These are phyloP conservation scores for Nothobranchius kuhntae DNA, from an alignment of 2,113 vertebrate genomes.

Conservation along the genomic window DNA sequence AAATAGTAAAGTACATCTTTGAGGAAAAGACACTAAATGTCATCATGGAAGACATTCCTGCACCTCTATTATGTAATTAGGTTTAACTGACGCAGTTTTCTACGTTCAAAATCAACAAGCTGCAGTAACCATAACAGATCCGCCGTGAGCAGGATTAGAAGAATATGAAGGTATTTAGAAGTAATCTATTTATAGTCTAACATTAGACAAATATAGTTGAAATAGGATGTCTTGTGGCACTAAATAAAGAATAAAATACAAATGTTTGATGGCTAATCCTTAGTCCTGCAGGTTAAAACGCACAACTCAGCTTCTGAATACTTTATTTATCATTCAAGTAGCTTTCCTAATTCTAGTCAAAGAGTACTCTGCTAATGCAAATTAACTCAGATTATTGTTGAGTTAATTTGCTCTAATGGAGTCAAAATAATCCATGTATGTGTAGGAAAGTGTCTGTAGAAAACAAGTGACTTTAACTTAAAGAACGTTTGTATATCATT, in stretches of 20 bases:
- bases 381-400: too few relatives aligned
- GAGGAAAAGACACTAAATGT: neutral
- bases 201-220: neutral
- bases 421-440: too few relatives aligned
- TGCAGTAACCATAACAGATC: neutral
- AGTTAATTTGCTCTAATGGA: too few relatives aligned
- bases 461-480: too few relatives aligned
- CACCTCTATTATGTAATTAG: neutral
- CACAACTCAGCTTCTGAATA: too few relatives aligned
- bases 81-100: neutral
- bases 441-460: too few relatives aligned
- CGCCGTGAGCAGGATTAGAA: neutral
- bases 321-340: too few relatives aligned
- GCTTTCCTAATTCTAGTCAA: too few relatives aligned
- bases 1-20: neutral
- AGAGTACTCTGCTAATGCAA: too few relatives aligned
- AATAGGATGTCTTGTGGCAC: neutral
- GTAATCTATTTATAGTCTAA: conserved; percentile 18
- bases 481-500: neutral
- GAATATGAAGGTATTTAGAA: neutral
- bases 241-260: too few relatives aligned
- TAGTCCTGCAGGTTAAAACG: too few relatives aligned
- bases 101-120: neutral
- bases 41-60: neutral
- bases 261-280: too few relatives aligned